Percentiles rank a stretch among this genome's conserved stretches.
These are phyloP conservation scores for Catonia carolina DNA, from an alignment of 2,888 invertebrate genomes.

Conservation along the genomic window DNA sequence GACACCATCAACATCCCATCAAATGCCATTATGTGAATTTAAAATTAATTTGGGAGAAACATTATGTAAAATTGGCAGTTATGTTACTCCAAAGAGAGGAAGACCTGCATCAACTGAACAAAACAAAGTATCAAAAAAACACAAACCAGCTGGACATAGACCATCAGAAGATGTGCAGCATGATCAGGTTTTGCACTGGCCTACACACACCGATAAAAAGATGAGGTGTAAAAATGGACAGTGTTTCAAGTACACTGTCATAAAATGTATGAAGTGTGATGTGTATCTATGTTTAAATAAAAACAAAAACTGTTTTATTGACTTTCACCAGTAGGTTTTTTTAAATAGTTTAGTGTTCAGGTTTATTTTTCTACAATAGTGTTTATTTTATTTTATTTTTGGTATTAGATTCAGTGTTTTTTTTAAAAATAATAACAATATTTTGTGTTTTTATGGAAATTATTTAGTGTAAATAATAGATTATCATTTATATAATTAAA, in stretches of 20 bases:
- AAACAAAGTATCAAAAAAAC: not conserved
- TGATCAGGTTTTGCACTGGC: not conserved
- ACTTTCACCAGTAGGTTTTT: no score
- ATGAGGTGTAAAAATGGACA: conserved; percentile 1
- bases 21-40: no score
- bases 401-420: no score
- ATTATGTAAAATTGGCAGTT: conserved; percentile 6
- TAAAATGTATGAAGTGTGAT: not conserved
- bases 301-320: no score
- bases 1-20: no score
- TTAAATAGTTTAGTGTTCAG: no score
- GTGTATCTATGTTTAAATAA: no score
- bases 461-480: no score
- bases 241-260: not conserved
- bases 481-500: no score
- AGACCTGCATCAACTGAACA: not conserved
- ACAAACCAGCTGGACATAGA: not conserved
- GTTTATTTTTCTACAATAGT: no score
- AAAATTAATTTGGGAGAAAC: no score
- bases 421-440: not conserved
- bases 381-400: no score
- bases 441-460: not conserved
- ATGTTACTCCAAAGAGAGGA: not conserved
- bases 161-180: not conserved
- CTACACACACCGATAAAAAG: not conserved